These are phyloP conservation scores for Homalodisca vitripennis DNA, from an alignment of 1,140 invertebrate genomes.

Conservation along the genomic window DNA sequence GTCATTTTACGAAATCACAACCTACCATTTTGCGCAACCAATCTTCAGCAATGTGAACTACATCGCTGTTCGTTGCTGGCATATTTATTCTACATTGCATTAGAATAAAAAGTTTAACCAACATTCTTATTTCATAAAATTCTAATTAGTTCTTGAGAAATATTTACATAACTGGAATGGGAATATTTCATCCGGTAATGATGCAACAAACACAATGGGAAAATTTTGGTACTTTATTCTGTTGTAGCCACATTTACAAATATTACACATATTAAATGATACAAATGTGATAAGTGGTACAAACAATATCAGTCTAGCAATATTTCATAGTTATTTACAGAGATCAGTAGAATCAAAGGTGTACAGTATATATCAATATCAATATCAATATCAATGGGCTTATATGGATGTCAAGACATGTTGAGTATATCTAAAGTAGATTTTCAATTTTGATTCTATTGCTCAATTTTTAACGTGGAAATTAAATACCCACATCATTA, in stretches of 20 bases:
- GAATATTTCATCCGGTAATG: too few species aligned
- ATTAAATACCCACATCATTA: background rate
- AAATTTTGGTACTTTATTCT: slow-evolving; percentile 9
- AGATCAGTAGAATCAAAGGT: background rate
- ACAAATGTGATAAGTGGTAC: slow-evolving; percentile 18
- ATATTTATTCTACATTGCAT: too few species aligned
- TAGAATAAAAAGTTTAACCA: too few species aligned
- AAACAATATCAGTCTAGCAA: slow-evolving; percentile 19
- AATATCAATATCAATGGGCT: too few species aligned
- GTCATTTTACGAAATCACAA: too few species aligned
- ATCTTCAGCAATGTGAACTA: too few species aligned
- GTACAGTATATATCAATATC: background rate
- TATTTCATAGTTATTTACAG: slow-evolving; percentile 1
- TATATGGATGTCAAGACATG: background rate
- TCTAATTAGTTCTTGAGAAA: too few species aligned
- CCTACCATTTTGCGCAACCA: too few species aligned
- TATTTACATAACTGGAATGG: too few species aligned
- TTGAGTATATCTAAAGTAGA: background rate
- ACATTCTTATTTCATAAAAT: too few species aligned
- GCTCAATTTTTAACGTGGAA: background rate
- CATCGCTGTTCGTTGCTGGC: too few species aligned
- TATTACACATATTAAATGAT: background rate
- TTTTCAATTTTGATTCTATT: slow-evolving; percentile 8
- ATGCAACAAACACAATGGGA: too few species aligned
- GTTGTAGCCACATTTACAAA: slow-evolving; percentile 23